Percentiles rank a stretch among this genome's conserved stretches.
Evolutionary conservation across 2,113 vertebrate genomes (phyloP).

Genomic region (Maccullochella peelii): DNA sequence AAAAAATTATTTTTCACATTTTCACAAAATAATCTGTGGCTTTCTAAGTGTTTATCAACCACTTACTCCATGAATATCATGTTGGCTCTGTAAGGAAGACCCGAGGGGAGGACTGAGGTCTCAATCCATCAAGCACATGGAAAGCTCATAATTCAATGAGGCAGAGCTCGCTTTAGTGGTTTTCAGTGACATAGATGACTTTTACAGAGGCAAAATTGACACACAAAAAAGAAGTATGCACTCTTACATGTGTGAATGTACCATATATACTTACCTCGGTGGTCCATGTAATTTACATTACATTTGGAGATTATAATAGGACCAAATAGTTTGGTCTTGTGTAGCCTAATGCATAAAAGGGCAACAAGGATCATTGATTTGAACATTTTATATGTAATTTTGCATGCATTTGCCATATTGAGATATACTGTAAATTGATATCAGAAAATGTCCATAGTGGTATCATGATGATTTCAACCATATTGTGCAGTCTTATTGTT

Average conservation of each 20-base stretch:
- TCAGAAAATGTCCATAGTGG: not conserved
- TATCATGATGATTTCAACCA: not conserved
- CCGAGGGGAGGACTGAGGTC: conserved; percentile 35
- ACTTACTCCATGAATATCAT: conserved; percentile 23
- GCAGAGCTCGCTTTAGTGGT: conserved; percentile 53
- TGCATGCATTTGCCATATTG: not conserved
- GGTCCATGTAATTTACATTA: conserved; percentile 63
- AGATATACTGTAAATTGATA: not conserved
- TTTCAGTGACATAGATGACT: conserved; percentile 74
- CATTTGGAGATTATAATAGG: conserved; percentile 44
- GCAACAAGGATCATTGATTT: not conserved
- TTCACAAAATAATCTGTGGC: conserved; percentile 14
- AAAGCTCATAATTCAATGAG: conserved; percentile 65
- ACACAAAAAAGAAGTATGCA: conserved; percentile 47
- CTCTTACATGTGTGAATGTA: conserved; percentile 62
- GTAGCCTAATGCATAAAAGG: not conserved
- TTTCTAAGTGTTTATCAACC: conserved; percentile 31
- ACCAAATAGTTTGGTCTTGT: conserved; percentile 10
- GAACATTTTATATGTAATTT: not conserved
- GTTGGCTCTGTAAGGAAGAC: conserved; percentile 32
- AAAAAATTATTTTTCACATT: not conserved
- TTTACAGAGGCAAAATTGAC: conserved; percentile 71
- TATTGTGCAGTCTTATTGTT: not conserved
- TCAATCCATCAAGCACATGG: conserved; percentile 69
- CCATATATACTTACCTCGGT: conserved; percentile 57